Percentiles rank a stretch among this genome's conserved stretches.
phyloP scores from a whole-genome alignment of 53 echinoderm and acorn worm genomes.

The Actinopyga echinites region DNA sequence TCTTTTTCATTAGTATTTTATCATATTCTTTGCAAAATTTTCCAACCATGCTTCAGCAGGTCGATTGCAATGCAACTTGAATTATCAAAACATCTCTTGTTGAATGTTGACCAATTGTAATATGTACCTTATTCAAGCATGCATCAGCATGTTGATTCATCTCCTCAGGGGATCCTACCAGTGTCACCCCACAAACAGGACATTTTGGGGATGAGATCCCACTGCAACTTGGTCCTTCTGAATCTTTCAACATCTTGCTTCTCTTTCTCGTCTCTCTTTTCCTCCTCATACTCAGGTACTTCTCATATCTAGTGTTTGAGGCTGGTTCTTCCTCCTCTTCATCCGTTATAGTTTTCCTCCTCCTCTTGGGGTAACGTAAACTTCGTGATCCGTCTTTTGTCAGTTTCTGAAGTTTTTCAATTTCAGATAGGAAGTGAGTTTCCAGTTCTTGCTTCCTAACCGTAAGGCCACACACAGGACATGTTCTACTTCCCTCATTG shows the following conservation, averaged over 20 bases:
- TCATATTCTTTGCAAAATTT: too few relatives aligned
- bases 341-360: constrained; percentile 9
- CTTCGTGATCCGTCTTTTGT: constrained; percentile 52
- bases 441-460: constrained; percentile 74
- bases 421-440: constrained; percentile 68
- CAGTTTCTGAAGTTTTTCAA: constrained; percentile 76
- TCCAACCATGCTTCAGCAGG: too few relatives aligned
- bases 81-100: too few relatives aligned
- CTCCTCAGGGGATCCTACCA: constrained; percentile 74
- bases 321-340: constrained; percentile 35
- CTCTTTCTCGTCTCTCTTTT: constrained; percentile 37
- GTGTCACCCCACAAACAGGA: constrained; percentile 60
- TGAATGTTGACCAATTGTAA: background rate
- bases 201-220: constrained; percentile 26
- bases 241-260: background rate
- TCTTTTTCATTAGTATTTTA: too few relatives aligned
- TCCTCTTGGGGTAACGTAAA: background rate
- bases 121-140: constrained; percentile 70
- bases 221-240: constrained; percentile 5
- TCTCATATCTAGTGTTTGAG: constrained; percentile 32
- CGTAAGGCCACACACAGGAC: constrained; percentile 84
- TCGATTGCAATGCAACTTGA: too few relatives aligned
- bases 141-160: constrained; percentile 83
- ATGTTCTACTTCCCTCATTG: constrained; percentile 50
- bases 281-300: background rate